phyloP scores from a whole-genome alignment of 2,888 invertebrate species.

The Cerceris ruficornis region DNA sequence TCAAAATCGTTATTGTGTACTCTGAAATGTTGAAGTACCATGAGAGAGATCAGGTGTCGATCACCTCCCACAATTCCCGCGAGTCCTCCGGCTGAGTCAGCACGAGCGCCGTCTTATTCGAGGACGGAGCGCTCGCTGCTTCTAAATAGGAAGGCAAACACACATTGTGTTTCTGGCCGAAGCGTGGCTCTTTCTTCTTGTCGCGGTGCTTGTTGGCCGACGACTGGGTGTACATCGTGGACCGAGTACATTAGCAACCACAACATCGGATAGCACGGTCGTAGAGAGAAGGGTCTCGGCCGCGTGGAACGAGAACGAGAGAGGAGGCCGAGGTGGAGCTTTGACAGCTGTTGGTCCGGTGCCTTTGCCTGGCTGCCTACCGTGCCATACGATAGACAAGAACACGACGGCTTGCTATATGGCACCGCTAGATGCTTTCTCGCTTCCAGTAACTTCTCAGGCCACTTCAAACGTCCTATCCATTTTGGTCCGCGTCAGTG shows the following conservation, averaged over 20 bases:
- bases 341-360: slow-evolving; percentile 72
- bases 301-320: slow-evolving; percentile 49
- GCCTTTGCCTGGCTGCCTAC: slow-evolving; percentile 59
- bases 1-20: neutral
- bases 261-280: slow-evolving; percentile 64
- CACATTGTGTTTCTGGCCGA: slow-evolving; percentile 51
- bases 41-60: slow-evolving; percentile 25
- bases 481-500: slow-evolving; percentile 54
- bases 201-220: slow-evolving; percentile 53
- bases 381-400: slow-evolving; percentile 38
- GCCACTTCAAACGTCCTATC: slow-evolving; percentile 67
- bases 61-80: neutral
- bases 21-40: slow-evolving; percentile 5
- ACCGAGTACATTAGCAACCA: slow-evolving; percentile 74
- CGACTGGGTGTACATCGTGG: slow-evolving; percentile 50
- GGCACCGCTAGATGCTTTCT: slow-evolving; percentile 45
- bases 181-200: slow-evolving; percentile 57
- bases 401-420: slow-evolving; percentile 42
- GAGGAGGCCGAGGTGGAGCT: slow-evolving; percentile 59
- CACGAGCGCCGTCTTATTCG: slow-evolving; percentile 21
- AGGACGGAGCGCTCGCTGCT: slow-evolving; percentile 34
- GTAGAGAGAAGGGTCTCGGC: slow-evolving; percentile 54
- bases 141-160: slow-evolving; percentile 70
- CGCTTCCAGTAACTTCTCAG: slow-evolving; percentile 59
- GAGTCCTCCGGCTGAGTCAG: slow-evolving; percentile 45